These are phyloP conservation scores for Bolinopsis microptera DNA, from an alignment of 37 sponge, comb jelly and placozoan genomes.

Conservation along the genomic window DNA sequence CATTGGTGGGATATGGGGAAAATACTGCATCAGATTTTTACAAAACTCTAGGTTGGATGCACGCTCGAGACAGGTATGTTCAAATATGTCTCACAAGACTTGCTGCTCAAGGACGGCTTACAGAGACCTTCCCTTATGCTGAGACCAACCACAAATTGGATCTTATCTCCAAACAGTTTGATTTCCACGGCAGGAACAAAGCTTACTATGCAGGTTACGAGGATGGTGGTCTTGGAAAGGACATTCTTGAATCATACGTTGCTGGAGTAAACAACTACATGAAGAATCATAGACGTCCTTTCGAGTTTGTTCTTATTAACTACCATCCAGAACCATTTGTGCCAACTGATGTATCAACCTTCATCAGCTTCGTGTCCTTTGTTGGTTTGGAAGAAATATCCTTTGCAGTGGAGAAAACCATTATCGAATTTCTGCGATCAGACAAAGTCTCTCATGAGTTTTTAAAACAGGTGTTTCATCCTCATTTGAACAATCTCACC, in stretches of 20 bases:
- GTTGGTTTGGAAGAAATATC: conserved; percentile 53
- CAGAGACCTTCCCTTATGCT: conserved; percentile 45
- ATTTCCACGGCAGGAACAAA: conserved; percentile 6
- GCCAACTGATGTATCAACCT: background rate
- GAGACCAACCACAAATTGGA: conserved; percentile 14
- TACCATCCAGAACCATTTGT: conserved; percentile 9
- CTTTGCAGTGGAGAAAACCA: background rate
- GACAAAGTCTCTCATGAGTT: background rate
- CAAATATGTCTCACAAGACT: conserved; percentile 49
- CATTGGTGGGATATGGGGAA: background rate
- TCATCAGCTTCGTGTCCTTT: conserved; percentile 49
- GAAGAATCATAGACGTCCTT: background rate
- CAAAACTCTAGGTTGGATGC: conserved; percentile 64
- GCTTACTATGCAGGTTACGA: background rate
- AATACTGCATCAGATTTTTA: background rate
- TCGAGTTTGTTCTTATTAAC: conserved; percentile 32
- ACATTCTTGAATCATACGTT: background rate
- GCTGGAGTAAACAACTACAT: conserved; percentile 7
- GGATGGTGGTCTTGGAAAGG: background rate
- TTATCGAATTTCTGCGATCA: background rate
- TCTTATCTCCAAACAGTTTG: conserved; percentile 20
- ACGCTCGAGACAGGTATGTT: conserved; percentile 51
- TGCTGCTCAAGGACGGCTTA: conserved; percentile 33
- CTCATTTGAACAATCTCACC: conserved; percentile 31
- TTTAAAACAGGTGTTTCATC: conserved; percentile 27